phyloP scores from a whole-genome alignment of 2,888 invertebrate species.

The Geophilus truncorum region DNA sequence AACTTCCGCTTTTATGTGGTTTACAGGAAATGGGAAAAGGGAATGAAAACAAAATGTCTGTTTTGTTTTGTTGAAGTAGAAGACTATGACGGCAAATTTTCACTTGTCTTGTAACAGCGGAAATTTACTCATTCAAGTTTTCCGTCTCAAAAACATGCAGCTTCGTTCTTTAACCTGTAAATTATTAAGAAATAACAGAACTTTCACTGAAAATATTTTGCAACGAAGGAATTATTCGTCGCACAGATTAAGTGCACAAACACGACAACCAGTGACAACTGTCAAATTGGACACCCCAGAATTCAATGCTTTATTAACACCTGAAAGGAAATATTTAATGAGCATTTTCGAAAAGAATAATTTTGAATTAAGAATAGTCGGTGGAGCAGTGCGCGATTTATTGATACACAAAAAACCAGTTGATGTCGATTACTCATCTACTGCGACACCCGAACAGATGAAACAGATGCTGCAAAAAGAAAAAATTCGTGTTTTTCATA shows the following conservation, averaged over 20 bases:
- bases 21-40: too few relatives aligned
- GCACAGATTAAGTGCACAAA: not conserved
- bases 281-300: slow-evolving; percentile 64
- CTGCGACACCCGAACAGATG: slow-evolving; percentile 94
- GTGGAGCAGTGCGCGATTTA: slow-evolving; percentile 91
- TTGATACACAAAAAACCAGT: slow-evolving; percentile 71
- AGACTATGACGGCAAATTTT: too few relatives aligned
- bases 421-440: slow-evolving; percentile 96
- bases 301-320: slow-evolving; percentile 72
- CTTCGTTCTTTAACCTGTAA: too few relatives aligned
- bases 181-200: too few relatives aligned
- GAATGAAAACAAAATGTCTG: too few relatives aligned
- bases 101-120: too few relatives aligned
- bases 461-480: slow-evolving; percentile 82
- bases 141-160: too few relatives aligned
- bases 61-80: too few relatives aligned
- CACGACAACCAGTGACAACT: slow-evolving; percentile 22
- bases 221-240: not conserved
- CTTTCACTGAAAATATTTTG: too few relatives aligned
- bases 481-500: slow-evolving; percentile 86
- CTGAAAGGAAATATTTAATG: slow-evolving; percentile 67
- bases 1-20: too few relatives aligned
- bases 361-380: slow-evolving; percentile 86
- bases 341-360: slow-evolving; percentile 71
- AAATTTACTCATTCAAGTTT: too few relatives aligned